Percentiles rank a stretch among this genome's conserved stretches.
Conservation (phyloP, 2,797 vertebrate genomes). For the Tenualosa thibaudeaui region DNA sequence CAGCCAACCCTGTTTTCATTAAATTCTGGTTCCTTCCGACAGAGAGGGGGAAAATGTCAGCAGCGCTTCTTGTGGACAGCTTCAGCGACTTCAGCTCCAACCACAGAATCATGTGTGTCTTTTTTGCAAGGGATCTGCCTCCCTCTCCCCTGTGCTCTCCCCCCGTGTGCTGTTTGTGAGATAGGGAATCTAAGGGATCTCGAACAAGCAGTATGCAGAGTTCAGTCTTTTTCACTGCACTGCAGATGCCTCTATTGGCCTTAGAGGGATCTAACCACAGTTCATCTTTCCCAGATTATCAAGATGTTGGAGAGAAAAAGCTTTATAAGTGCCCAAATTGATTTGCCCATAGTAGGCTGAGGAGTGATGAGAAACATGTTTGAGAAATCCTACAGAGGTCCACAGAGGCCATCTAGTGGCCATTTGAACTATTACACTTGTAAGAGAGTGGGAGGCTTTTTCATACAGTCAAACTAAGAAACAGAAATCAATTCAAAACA, state of each 20-base stretch:
- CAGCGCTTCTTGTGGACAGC: constrained; percentile 47
- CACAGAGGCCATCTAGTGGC: constrained; percentile 59
- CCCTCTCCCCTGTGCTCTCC: too few relatives aligned
- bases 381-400: background rate
- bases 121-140: constrained; percentile 30
- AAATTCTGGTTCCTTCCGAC: constrained; percentile 47
- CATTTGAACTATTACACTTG: background rate
- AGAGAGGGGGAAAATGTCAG: constrained; percentile 43
- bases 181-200: constrained; percentile 37
- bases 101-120: constrained; percentile 41
- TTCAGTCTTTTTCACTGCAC: background rate
- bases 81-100: constrained; percentile 40
- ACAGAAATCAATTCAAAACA: background rate
- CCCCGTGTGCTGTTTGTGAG: constrained; percentile 38
- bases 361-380: constrained; percentile 1
- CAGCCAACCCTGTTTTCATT: constrained; percentile 56
- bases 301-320: constrained; percentile 25
- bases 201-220: background rate
- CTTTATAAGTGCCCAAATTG: constrained; percentile 16
- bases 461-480: background rate
- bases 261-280: constrained; percentile 10
- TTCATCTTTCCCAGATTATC: constrained; percentile 22
- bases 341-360: background rate
- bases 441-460: background rate
- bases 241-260: background rate